Evolutionary conservation across 2,113 vertebrate species (phyloP).

Genomic region (Mastomys coucha): DNA sequence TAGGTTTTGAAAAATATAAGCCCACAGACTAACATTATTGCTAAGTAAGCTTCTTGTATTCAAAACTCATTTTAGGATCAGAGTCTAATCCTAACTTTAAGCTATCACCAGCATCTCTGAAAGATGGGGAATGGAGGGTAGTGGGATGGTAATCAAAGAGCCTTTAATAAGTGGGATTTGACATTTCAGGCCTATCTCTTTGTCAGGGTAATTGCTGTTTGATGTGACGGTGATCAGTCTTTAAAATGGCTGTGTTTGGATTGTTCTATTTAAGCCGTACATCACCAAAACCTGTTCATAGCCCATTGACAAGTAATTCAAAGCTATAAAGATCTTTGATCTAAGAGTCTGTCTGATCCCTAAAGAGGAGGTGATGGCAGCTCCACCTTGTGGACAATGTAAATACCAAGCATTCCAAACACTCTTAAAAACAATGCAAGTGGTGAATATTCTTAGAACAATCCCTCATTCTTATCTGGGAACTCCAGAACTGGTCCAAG

Average conservation of each 20-base stretch:
- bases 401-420: background rate
- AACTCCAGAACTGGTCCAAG: background rate
- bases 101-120: background rate
- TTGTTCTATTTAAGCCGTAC: background rate
- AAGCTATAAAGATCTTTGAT: background rate
- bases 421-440: background rate
- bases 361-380: background rate
- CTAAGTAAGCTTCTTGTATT: background rate
- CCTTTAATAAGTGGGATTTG: background rate
- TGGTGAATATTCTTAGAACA: background rate
- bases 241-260: background rate
- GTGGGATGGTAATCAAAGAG: background rate
- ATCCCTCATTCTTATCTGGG: background rate
- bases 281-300: background rate
- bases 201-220: background rate
- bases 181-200: background rate
- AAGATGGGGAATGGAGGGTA: background rate
- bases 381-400: background rate
- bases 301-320: background rate
- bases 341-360: background rate
- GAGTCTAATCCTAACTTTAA: background rate
- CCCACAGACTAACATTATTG: background rate
- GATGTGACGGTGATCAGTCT: background rate
- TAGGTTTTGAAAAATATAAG: too few species aligned
- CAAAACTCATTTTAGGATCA: background rate